Conservation (phyloP, 1,140 invertebrate species). For the Dryas iulia region DNA sequence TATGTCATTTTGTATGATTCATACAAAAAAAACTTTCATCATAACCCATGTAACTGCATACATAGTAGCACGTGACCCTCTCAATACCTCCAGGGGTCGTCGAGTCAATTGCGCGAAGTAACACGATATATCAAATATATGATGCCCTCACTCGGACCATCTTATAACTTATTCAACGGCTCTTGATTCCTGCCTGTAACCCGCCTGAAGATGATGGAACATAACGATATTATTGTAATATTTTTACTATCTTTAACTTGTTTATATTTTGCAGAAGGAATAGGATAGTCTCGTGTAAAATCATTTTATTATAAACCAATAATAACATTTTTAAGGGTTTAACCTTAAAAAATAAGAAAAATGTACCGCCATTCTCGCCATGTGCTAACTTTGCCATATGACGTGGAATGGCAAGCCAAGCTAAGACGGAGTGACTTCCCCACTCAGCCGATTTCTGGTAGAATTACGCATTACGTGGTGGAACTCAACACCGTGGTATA, state of each 20-base stretch:
- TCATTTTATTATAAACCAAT: no score
- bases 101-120: background rate
- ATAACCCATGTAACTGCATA: background rate
- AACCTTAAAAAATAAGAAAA: no score
- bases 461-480: no score
- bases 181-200: background rate
- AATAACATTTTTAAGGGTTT: no score
- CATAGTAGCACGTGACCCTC: background rate
- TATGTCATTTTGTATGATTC: background rate
- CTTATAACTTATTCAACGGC: background rate
- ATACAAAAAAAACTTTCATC: background rate
- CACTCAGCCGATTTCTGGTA: no score
- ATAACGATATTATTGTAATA: background rate
- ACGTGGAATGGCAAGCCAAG: no score
- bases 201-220: background rate
- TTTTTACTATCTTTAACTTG: background rate
- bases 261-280: background rate
- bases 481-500: no score
- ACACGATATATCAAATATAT: background rate
- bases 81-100: background rate
- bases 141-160: background rate
- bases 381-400: no score
- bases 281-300: no score
- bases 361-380: no score
- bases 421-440: no score